phyloP scores from a whole-genome alignment of 2,113 vertebrate species.

The Gobio gobio region DNA sequence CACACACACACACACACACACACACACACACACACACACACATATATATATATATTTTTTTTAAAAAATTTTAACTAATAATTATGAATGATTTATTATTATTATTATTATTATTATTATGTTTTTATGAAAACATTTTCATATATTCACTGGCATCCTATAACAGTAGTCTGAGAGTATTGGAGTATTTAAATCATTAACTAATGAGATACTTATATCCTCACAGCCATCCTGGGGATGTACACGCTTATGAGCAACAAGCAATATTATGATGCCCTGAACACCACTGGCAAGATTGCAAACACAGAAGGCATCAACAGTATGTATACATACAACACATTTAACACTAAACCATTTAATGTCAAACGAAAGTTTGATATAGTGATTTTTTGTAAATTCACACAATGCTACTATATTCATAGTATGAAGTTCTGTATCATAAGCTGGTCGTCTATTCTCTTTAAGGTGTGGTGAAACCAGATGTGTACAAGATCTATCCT shows the following conservation, averaged over 20 bases:
- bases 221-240: conserved; percentile 94
- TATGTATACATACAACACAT: conserved; percentile 70
- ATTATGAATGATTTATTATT: not conserved
- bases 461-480: conserved; percentile 92
- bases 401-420: not conserved
- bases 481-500: conserved; percentile 88
- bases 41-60: not conserved
- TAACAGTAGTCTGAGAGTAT: not conserved
- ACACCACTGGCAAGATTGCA: conserved; percentile 83
- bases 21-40: too few species aligned
- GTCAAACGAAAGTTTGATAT: not conserved
- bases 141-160: not conserved
- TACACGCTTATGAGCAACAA: conserved; percentile 99
- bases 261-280: conserved; percentile 96
- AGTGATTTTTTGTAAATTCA: not conserved
- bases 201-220: conserved; percentile 35
- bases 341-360: not conserved
- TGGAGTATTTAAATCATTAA: not conserved
- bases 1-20: too few species aligned
- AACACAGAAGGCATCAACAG: conserved; percentile 98
- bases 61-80: too few species aligned
- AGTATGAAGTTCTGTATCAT: not conserved
- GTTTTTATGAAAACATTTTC: not conserved
- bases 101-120: not conserved
- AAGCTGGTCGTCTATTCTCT: not conserved